Percentiles rank a stretch among this genome's conserved stretches.
These are phyloP conservation scores for Sycobia sp. DNA, from an alignment of 1,140 invertebrate species.

Conservation along the genomic window DNA sequence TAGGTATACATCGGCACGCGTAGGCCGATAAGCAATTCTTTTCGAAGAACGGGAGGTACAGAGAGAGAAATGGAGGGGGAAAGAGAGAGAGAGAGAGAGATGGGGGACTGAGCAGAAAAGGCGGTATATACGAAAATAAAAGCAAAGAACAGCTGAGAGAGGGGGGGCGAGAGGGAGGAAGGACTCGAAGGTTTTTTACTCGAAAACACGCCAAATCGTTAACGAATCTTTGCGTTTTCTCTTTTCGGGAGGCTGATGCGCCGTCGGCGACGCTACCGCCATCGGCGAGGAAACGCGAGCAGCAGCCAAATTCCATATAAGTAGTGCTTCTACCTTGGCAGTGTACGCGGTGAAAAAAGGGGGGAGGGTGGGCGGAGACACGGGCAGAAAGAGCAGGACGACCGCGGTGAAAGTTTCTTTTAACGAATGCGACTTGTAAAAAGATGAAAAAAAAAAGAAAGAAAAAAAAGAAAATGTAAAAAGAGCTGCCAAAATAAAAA, in stretches of 20 bases:
- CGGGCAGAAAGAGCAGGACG: too few species aligned
- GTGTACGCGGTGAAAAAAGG: too few species aligned
- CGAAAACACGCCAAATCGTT: slow-evolving; percentile 44
- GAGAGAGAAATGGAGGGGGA: background rate
- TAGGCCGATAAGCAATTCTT: slow-evolving; percentile 31
- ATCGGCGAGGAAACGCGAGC: slow-evolving; percentile 4
- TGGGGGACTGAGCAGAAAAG: too few species aligned
- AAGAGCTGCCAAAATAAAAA: too few species aligned
- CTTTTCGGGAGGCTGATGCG: slow-evolving; percentile 6
- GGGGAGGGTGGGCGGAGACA: too few species aligned
- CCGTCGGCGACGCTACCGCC: background rate
- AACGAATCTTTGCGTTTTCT: slow-evolving; percentile 40
- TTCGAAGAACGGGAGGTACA: slow-evolving; percentile 17
- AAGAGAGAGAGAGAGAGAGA: slow-evolving; percentile 6
- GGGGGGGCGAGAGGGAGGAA: slow-evolving; percentile 1
- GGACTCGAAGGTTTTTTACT: slow-evolving; percentile 39
- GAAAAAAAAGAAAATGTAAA: too few species aligned
- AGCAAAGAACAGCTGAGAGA: slow-evolving; percentile 7
- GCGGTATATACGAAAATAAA: too few species aligned
- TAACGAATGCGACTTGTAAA: too few species aligned
- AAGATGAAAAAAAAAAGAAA: too few species aligned
- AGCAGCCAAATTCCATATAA: slow-evolving; percentile 23
- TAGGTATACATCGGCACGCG: too few species aligned
- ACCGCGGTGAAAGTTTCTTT: too few species aligned
- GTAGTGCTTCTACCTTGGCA: too few species aligned